Percentiles rank a stretch among this genome's conserved stretches.
Conservation (phyloP, 2,888 invertebrate species). For the Diarsia brunnea region DNA sequence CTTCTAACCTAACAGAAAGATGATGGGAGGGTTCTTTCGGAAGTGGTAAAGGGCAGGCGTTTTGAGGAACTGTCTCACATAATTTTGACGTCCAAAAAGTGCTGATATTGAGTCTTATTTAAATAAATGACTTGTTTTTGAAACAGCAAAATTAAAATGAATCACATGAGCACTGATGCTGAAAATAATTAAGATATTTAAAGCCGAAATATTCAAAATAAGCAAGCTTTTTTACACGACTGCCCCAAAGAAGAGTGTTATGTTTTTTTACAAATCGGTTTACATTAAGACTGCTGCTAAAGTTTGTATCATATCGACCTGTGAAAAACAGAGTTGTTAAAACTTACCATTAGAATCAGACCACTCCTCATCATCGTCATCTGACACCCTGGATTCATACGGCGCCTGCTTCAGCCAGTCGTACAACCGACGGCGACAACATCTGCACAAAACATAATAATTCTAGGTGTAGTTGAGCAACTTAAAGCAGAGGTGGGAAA, state of each 20-base stretch:
- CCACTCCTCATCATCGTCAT: slow-evolving; percentile 98
- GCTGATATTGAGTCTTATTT: neutral
- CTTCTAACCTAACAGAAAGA: neutral
- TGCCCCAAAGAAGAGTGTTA: no score
- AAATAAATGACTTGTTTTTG: neutral
- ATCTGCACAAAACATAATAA: slow-evolving; percentile 75
- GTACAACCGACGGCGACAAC: slow-evolving; percentile 96
- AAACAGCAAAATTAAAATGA: neutral
- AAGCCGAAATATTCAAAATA: no score
- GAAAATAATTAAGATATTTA: no score
- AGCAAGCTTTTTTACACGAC: no score
- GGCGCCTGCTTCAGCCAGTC: slow-evolving; percentile 98
- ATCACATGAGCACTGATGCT: no score
- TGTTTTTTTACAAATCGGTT: neutral
- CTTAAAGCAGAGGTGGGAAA: no score
- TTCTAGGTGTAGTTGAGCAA: neutral
- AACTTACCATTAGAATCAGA: slow-evolving; percentile 92
- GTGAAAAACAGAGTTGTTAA: neutral
- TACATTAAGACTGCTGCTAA: neutral
- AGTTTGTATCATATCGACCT: neutral
- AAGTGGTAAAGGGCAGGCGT: neutral
- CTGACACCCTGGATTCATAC: slow-evolving; percentile 91
- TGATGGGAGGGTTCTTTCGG: neutral
- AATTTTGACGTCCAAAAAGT: neutral
- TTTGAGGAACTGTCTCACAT: neutral